Evolutionary conservation across 2,113 vertebrate species (phyloP), one percentile per base, ranked within the genome.

Genomic region (Burhinus oedicnemus): DNA sequence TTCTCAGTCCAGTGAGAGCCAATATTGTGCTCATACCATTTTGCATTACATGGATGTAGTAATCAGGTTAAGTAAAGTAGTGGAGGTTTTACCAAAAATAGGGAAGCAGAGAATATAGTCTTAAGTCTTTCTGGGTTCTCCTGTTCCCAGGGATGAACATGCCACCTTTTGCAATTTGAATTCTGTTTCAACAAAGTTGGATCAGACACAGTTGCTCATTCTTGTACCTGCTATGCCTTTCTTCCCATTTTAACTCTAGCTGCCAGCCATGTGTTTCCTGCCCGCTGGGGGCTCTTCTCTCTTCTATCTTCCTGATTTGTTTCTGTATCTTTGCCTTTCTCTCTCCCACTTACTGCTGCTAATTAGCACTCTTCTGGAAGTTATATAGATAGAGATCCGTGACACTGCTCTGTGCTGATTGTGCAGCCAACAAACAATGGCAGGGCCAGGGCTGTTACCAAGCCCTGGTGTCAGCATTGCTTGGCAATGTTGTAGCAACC

Each of bases 141-240:
- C 8, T 65, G 0, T 30, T 72, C 68, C 11, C n/a, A 40, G 27
- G 25, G 18, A 18, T 55, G 42, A 74, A 38, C 11, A 6, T 0
- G 23, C 4, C 12, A 52, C 21, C 34, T 81, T 49, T 71, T 52
- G 9, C 22, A n/a, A 8, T 57, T 75, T 60, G 12, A 86, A 12
- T 68, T 89, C 40, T 66, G 8, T 45, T 89, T 83, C 45, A 55
- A 1, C 7, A 58, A 26, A 58, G 9, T 4, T 64, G 34, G 42
- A 18, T 36, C 10, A 25, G 51, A 40, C 4, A 8, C 16, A 11
- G 4, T 62, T 82, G 8, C 13, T 92, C 32, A 2, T 81, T 70
- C 12, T 40, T 51, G 2, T 61, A n/a, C 22, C 11, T 0, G 0
- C 26, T 68, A 0, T 3, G 3, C 19, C 81, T 68, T 76, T 44